Percentiles rank a stretch among this genome's conserved stretches.
Evolutionary conservation across 2,797 vertebrate genomes (phyloP).

Genomic region (Hemitrygon akajei): DNA sequence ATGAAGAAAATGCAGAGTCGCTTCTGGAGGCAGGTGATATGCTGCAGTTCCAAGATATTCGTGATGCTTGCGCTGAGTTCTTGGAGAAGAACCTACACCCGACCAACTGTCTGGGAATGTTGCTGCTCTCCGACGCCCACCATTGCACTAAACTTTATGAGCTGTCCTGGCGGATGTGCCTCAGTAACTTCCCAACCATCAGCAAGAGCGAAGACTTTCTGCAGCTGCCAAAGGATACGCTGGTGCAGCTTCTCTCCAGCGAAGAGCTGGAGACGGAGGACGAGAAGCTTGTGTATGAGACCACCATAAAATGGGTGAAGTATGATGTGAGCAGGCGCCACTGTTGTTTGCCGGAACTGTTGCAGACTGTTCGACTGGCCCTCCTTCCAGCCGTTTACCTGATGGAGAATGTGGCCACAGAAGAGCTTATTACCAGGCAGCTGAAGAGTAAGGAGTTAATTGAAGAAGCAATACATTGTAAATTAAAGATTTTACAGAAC

Average conservation of each 20-base stretch:
- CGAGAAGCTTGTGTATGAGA: slow-evolving; percentile 89
- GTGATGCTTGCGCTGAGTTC: slow-evolving; percentile 93
- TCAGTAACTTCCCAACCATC: slow-evolving; percentile 92
- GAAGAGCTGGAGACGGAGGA: slow-evolving; percentile 97
- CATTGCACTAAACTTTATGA: slow-evolving; percentile 92
- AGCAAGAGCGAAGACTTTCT: slow-evolving; percentile 96
- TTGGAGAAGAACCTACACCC: slow-evolving; percentile 92
- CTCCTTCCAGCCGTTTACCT: slow-evolving; percentile 92
- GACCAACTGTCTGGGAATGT: slow-evolving; percentile 93
- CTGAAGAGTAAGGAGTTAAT: slow-evolving; percentile 91
- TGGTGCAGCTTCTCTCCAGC: slow-evolving; percentile 86
- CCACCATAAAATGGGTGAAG: slow-evolving; percentile 90
- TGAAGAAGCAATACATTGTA: slow-evolving; percentile 92
- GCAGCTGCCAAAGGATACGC: slow-evolving; percentile 92
- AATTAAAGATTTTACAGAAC: slow-evolving; percentile 93
- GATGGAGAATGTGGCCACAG: slow-evolving; percentile 94
- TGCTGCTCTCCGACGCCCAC: slow-evolving; percentile 88
- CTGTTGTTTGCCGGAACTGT: slow-evolving; percentile 77
- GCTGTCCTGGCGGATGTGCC: slow-evolving; percentile 95
- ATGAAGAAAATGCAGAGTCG: slow-evolving; percentile 92
- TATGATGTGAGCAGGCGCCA: slow-evolving; percentile 86
- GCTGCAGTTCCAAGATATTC: slow-evolving; percentile 96
- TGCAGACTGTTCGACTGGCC: slow-evolving; percentile 85
- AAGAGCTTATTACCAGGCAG: slow-evolving; percentile 88
- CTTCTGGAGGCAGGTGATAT: slow-evolving; percentile 94